A percentile compares a stretch with the other conserved stretches of the same genome.
phyloP scores from a whole-genome alignment of 2,797 vertebrate genomes.

The Urocyon cinereoargenteus region DNA sequence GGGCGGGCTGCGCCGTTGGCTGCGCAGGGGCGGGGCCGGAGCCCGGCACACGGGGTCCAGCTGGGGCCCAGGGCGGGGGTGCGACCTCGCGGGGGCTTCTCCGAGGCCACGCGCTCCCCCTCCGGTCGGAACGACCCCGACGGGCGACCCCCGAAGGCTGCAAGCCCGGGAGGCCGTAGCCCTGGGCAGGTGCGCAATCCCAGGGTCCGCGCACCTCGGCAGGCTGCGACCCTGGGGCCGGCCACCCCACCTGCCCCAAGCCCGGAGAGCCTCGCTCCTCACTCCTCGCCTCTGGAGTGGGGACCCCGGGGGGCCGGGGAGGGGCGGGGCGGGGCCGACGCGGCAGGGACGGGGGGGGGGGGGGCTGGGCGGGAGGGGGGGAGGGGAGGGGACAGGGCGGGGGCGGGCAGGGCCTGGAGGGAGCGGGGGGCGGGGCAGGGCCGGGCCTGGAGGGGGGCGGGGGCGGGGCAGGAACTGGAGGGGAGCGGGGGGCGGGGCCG shows the following conservation, averaged over 20 bases:
- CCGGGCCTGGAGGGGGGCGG: neutral
- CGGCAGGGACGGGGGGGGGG: neutral
- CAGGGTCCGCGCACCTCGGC: too few relatives aligned
- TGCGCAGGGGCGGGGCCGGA: neutral
- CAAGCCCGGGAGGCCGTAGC: too few relatives aligned
- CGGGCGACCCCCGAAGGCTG: neutral
- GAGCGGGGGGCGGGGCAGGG: too few relatives aligned
- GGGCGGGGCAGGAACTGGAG: neutral
- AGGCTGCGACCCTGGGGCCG: neutral
- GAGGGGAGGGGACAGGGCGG: too few relatives aligned
- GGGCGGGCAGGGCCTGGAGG: too few relatives aligned
- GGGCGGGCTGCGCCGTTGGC: neutral
- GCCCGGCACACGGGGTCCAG: neutral
- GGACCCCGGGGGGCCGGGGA: neutral
- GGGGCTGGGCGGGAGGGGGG: too few relatives aligned
- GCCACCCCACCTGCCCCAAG: fast-evolving
- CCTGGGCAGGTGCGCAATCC: neutral
- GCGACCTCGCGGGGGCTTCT: neutral
- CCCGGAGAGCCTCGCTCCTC: fast-evolving
- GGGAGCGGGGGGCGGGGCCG: too few relatives aligned
- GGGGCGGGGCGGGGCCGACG: neutral
- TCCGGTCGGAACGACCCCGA: neutral
- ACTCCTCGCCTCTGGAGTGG: neutral
- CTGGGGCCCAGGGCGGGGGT: neutral
- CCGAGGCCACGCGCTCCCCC: neutral